Evolutionary conservation across 2,797 vertebrate genomes (phyloP).

Genomic region (Triplophysa yarkandensis): DNA sequence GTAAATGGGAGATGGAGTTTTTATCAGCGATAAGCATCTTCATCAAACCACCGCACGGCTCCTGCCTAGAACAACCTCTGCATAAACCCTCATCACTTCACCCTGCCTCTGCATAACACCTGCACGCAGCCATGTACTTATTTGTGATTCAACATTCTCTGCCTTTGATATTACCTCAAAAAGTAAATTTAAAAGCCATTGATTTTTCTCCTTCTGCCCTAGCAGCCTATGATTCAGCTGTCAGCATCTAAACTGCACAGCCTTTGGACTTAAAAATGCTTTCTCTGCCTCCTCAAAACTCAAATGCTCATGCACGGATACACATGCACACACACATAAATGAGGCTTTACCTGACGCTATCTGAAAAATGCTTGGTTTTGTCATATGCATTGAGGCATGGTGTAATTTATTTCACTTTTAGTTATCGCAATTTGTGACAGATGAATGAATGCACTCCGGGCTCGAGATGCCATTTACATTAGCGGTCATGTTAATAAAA

Average conservation of each 20-base stretch:
- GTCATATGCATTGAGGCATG: slow-evolving; percentile 49
- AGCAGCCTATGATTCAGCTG: slow-evolving; percentile 50
- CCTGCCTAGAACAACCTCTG: slow-evolving; percentile 42
- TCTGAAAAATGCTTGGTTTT: slow-evolving; percentile 45
- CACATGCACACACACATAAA: slow-evolving; percentile 25
- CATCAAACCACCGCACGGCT: slow-evolving; percentile 22
- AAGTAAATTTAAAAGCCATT: slow-evolving; percentile 57
- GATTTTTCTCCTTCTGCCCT: slow-evolving; percentile 52
- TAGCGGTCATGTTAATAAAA: slow-evolving; percentile 55
- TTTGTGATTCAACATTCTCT: slow-evolving; percentile 39
- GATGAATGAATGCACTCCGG: slow-evolving; percentile 57
- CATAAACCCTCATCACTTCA: slow-evolving; percentile 33
- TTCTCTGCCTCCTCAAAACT: slow-evolving; percentile 31
- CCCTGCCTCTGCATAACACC: slow-evolving; percentile 27
- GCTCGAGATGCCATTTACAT: slow-evolving; percentile 53
- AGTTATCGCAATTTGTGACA: slow-evolving; percentile 51
- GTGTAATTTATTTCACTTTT: slow-evolving; percentile 54
- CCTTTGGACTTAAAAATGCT: slow-evolving; percentile 39
- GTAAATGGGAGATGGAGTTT: slow-evolving; percentile 41
- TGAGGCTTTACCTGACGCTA: slow-evolving; percentile 46
- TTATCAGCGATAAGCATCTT: slow-evolving; percentile 50
- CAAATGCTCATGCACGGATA: slow-evolving; percentile 14
- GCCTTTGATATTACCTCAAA: slow-evolving; percentile 51
- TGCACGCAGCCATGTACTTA: slow-evolving; percentile 24
- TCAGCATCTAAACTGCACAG: slow-evolving; percentile 37